phyloP scores from a whole-genome alignment of 2,113 vertebrate genomes.

The Grallaria varia region DNA sequence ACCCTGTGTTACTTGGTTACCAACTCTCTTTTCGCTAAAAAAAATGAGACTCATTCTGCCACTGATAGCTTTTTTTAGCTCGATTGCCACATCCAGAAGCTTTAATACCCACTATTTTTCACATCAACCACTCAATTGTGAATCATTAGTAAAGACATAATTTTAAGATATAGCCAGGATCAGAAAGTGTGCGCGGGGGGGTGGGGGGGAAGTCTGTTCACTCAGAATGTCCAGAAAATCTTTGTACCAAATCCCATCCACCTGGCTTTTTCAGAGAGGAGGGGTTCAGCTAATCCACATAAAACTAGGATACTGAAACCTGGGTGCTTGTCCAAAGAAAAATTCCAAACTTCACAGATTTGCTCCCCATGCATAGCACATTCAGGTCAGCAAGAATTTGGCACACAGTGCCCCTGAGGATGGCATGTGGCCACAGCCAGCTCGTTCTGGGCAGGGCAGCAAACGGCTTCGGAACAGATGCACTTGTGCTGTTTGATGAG shows the following conservation, averaged over 20 bases:
- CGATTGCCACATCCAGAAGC: background rate
- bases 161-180: background rate
- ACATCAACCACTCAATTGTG: background rate
- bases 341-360: background rate
- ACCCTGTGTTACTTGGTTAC: fast-evolving
- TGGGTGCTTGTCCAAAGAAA: background rate
- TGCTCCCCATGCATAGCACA: background rate
- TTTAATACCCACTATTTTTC: background rate
- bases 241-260: background rate
- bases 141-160: background rate
- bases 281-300: background rate
- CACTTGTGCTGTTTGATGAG: background rate
- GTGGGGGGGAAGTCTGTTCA: background rate
- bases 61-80: background rate
- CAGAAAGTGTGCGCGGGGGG: background rate
- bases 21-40: background rate
- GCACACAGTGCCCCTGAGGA: background rate
- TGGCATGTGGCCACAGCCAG: background rate
- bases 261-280: fast-evolving
- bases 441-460: background rate
- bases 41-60: background rate
- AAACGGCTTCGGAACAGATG: background rate
- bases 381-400: background rate
- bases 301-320: background rate
- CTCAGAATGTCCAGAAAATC: background rate